Conservation (phyloP, 2,888 invertebrate genomes). For the Marronus borbonicus region DNA sequence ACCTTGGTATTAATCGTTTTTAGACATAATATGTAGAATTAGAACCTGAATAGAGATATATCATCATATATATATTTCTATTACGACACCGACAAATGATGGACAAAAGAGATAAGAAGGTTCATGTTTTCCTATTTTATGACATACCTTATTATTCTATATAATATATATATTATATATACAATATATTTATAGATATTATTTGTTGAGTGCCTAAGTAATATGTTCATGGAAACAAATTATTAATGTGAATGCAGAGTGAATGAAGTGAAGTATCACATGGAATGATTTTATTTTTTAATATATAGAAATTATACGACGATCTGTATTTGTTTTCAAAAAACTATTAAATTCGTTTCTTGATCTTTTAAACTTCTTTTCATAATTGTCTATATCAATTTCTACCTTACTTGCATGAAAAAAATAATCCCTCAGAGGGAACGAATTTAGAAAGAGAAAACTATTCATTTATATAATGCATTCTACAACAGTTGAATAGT, state of each 20-base stretch:
- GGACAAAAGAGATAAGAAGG: conserved; percentile 51
- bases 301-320: conserved; percentile 27
- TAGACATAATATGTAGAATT: conserved; percentile 54
- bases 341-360: conserved; percentile 18
- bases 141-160: conserved; percentile 57
- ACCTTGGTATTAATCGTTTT: conserved; percentile 64
- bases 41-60: conserved; percentile 39
- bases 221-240: conserved; percentile 50
- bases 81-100: conserved; percentile 45
- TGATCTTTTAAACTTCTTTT: conserved; percentile 25
- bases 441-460: conserved; percentile 38
- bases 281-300: conserved; percentile 37
- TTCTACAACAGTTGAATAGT: conserved; percentile 47
- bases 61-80: conserved; percentile 46
- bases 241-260: conserved; percentile 22
- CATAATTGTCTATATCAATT: conserved; percentile 34
- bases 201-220: conserved; percentile 68
- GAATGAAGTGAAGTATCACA: conserved; percentile 30
- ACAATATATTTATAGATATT: conserved; percentile 65
- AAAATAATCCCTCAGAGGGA: conserved; percentile 40
- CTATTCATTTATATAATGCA: conserved; percentile 48
- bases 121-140: conserved; percentile 65
- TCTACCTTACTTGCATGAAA: conserved; percentile 47
- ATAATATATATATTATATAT: conserved; percentile 42
- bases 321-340: conserved; percentile 46